Evolutionary conservation across 2,113 vertebrate species (phyloP), one percentile per base, ranked within the genome.

Genomic region (Anseranas semipalmata): DNA sequence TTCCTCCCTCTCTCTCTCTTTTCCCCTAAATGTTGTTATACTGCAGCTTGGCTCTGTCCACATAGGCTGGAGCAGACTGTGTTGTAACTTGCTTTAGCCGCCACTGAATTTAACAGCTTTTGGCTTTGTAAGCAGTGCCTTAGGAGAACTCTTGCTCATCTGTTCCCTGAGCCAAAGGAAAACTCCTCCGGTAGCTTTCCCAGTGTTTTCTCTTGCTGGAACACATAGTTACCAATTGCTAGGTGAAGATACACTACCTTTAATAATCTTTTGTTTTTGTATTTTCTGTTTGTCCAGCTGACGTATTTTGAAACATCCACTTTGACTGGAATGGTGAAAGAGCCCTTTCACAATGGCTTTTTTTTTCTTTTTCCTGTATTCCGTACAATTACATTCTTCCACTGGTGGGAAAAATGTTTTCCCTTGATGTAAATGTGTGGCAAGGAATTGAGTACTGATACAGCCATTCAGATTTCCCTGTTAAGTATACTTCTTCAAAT

Each of bases 141-240:
- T 95, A 92, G 94, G 96, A 97, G 96, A 92, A 82, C 86, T 94
- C 92, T 91, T 91, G 95, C 95, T 97, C 96, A 95, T 96, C 86
- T 92, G 84, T 85, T 95, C 67, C 86, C 74, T 14, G 87, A 95
- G 96, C 94, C 95, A 97, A 91, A 95, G 95, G 84, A 97, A 96
- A 89, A 87, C 94, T 97, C 89, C 90, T 93, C 66, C 94, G 66
- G 94, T 87, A 96, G 95, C 89, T 95, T 97, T 96, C 92, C 89
- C 87, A 91, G 91, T 96, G 73, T 96, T 96, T 97, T 95, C 95
- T 93, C 96, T 96, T 94, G 92, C 92, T 97, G 81, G 77, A 96
- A 50, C 74, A 73, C 89, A 45, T 87, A 81, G 90, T 92, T 95
- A 93, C 86, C 58, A 35, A 93, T 96, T 92, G 87, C 84, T 93